phyloP scores from a whole-genome alignment of 2,113 vertebrate species.

The Hydrolagus affinis region DNA sequence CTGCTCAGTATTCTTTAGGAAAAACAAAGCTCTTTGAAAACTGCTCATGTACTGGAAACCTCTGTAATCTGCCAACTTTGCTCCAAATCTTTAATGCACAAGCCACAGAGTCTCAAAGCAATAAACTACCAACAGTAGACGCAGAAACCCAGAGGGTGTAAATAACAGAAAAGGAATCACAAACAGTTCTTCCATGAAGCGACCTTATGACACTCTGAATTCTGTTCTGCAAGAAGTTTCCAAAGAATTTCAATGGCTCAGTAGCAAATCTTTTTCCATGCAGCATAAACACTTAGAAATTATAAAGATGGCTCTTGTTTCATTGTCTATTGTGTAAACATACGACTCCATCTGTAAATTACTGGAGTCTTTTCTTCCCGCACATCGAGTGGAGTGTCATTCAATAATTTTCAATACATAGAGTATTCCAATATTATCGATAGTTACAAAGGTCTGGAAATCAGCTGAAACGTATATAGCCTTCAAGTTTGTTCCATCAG shows the following conservation, averaged over 20 bases:
- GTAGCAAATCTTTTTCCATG: background rate
- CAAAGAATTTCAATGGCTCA: conserved; percentile 3
- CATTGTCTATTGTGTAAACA: conserved; percentile 8
- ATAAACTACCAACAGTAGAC: conserved; percentile 11
- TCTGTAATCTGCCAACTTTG: conserved; percentile 16
- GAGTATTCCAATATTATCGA: conserved; percentile 89
- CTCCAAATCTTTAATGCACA: background rate
- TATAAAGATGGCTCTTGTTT: background rate
- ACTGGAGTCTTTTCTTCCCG: no score
- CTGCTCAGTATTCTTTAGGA: background rate
- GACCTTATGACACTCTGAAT: background rate
- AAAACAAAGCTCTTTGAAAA: background rate
- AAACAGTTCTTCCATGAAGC: background rate
- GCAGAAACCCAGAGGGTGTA: background rate
- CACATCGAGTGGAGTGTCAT: conserved; percentile 33
- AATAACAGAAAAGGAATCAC: conserved; percentile 22
- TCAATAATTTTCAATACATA: conserved; percentile 73
- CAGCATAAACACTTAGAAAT: background rate
- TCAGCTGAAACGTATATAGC: conserved; percentile 72
- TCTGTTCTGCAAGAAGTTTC: background rate
- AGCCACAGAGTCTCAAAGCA: conserved; percentile 14
- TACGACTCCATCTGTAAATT: background rate
- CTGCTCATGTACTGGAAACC: background rate
- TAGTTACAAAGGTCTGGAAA: conserved; percentile 81
- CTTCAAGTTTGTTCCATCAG: conserved; percentile 78